Percentiles rank a stretch among this genome's conserved stretches.
Conservation (phyloP, 2,888 invertebrate genomes). For the Apoda limacodes region DNA sequence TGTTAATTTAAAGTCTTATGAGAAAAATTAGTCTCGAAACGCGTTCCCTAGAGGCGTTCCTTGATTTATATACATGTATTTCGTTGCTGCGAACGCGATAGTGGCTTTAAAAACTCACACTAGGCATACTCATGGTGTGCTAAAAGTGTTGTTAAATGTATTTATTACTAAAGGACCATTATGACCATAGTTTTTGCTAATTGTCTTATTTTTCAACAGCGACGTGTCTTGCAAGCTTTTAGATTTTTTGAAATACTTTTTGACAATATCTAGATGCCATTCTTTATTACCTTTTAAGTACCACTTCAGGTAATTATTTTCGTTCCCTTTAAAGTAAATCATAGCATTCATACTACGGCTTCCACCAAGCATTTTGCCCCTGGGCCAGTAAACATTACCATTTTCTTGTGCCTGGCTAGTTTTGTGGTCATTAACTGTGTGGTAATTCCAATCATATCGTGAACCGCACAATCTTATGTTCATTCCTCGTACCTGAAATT, state of each 20-base stretch:
- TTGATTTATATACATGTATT: too few species aligned
- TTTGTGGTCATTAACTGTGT: constrained; percentile 74
- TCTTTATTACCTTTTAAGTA: constrained; percentile 46
- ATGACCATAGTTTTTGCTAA: constrained; percentile 37
- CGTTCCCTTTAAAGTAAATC: constrained; percentile 61
- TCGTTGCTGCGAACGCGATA: too few species aligned
- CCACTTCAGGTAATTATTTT: constrained; percentile 57
- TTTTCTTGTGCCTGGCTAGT: constrained; percentile 72
- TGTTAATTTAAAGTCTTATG: too few species aligned
- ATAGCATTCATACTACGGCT: constrained; percentile 63
- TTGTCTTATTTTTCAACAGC: constrained; percentile 21
- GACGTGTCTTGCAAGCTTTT: constrained; percentile 37
- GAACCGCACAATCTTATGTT: constrained; percentile 29
- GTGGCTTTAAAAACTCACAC: too few species aligned
- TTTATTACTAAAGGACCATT: constrained; percentile 55
- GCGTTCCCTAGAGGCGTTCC: too few species aligned
- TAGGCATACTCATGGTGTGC: too few species aligned
- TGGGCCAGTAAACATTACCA: constrained; percentile 47
- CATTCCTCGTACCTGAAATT: constrained; percentile 29
- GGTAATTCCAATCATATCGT: constrained; percentile 83
- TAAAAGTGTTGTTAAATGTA: constrained; percentile 47
- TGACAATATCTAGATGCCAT: constrained; percentile 48
- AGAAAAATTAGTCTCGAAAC: too few species aligned
- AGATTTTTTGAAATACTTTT: constrained; percentile 40
- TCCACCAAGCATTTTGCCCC: constrained; percentile 72